Base-by-base conservation (phyloP, 2,113 vertebrate genomes). In the Spizaetus ornatus region DNA sequence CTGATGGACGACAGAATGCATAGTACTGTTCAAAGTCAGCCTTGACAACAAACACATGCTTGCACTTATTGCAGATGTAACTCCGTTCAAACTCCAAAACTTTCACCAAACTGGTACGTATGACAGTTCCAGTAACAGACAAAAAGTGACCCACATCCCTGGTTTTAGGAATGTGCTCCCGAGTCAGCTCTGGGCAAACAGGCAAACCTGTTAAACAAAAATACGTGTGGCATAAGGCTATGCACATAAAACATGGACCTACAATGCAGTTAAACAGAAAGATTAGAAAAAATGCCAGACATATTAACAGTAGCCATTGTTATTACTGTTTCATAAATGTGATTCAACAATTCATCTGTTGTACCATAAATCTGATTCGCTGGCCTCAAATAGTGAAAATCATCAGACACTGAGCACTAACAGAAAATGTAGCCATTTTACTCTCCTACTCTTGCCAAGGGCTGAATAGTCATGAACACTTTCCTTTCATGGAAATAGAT, bases 1-100 rank as follows among this genome's bases (percentile, higher is more conserved):
- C 63, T 27, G 92, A 85, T 0, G 99, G 99, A 3, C 97, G 97
- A 21, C 97, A 98, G 79, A 99, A 99, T 0, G 97, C 31, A 3
- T 99, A 99, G 97, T 98, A 99, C 96, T 99, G 99, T 59, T 99
- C 98, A 45, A 99, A 99, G 90, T 99, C 99, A 6, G 99, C 99
- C 93, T 97, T 98, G 56, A 98, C 82, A 1, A 81, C 95, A 92
- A 99, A 99, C 14, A 99, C 98, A 1, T 99, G 98, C 38, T 99
- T 98, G 97, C 99, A 99, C 94, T 99, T 99, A 79, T 96, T 94
- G 85, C 99, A 99, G 96, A 99, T 99, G 88, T 99, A 99, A 82
- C 99, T 99, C 42, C 99, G 98, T 66, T 99, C 98, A 76, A 98
- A 99, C 95, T 99, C 99, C 97, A 99, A 96, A n/a, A 99, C 98